Conservation (phyloP, 2,113 vertebrate species). For the Pogona vitticeps region DNA sequence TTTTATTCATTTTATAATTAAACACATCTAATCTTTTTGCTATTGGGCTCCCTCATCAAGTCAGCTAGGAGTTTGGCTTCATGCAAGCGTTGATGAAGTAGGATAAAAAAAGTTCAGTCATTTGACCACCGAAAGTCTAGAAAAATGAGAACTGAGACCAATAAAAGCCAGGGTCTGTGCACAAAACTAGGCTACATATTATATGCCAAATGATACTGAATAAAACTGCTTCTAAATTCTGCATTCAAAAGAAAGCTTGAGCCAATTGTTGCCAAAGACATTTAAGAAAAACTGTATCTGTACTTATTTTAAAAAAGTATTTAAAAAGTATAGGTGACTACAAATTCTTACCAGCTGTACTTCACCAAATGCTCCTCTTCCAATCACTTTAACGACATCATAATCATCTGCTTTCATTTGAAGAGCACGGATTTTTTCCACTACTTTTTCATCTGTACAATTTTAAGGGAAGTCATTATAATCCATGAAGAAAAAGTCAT, state of each 20-base stretch:
- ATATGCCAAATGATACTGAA: too few relatives aligned
- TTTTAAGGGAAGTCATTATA: conserved; percentile 41
- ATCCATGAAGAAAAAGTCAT: background rate
- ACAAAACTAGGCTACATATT: too few relatives aligned
- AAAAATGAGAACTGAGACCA: too few relatives aligned
- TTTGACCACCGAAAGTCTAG: too few relatives aligned
- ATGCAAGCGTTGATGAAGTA: too few relatives aligned
- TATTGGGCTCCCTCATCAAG: too few relatives aligned
- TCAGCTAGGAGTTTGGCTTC: too few relatives aligned
- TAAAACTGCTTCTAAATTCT: too few relatives aligned
- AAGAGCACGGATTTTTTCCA: conserved; percentile 86
- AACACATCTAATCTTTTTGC: too few relatives aligned
- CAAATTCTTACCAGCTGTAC: conserved; percentile 92
- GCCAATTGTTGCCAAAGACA: background rate
- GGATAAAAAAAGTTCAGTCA: too few relatives aligned
- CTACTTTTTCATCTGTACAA: conserved; percentile 91
- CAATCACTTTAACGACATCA: conserved; percentile 97
- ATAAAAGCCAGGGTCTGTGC: too few relatives aligned
- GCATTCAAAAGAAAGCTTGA: background rate
- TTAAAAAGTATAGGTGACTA: background rate
- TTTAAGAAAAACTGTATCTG: background rate
- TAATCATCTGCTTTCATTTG: conserved; percentile 99
- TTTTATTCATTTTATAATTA: too few relatives aligned
- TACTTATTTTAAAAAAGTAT: background rate
- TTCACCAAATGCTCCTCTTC: conserved; percentile 97